Evolutionary conservation across 1,140 invertebrate species (phyloP), one percentile per base, ranked within the genome.

Genomic region (Nephotettix cincticeps): DNA sequence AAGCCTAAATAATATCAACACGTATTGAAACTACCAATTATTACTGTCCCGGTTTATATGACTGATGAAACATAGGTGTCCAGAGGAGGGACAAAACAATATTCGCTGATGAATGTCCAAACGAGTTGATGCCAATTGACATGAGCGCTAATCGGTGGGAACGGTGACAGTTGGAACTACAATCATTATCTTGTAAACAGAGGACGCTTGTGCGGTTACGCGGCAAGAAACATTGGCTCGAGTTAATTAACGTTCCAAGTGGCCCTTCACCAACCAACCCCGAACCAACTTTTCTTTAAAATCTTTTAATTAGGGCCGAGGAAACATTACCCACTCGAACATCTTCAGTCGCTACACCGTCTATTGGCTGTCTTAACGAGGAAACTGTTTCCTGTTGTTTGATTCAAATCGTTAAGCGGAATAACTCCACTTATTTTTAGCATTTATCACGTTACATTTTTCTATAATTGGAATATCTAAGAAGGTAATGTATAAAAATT

Each of bases 231-330:
- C 36, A 9, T 40, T 6, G 36, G 36, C 47, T 14, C 47, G 4
- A 54, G 47, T 54, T 54, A 54, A 54, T 54, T 54, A 54, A 54
- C 47, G 23, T 4, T n/a, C 6, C 23, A 54, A 54, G 47, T 54
- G 47, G 47, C 21, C 47, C 47, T 54, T 21, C 6, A 21, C 13
- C 23, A 4, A 19, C 11, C 47, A 43, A 43, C 40, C 23, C 6
- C 4, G 47, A 6, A n/a, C n/a, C n/a, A n/a, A 54, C 47, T 54
- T 40, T 40, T 54, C 47, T 54, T 54, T 54, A 54, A 54, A 54
- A 54, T 54, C 47, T n/a, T n/a, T n/a, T n/a, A n/a, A n/a, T n/a
- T n/a, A n/a, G n/a, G n/a, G n/a, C n/a, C n/a, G n/a, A n/a, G n/a
- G n/a, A n/a, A n/a, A n/a, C n/a, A n/a, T n/a, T n/a, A n/a, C n/a